These are phyloP conservation scores for Drosophila bifasciata DNA, from an alignment of 1,140 invertebrate species.

Conservation along the genomic window DNA sequence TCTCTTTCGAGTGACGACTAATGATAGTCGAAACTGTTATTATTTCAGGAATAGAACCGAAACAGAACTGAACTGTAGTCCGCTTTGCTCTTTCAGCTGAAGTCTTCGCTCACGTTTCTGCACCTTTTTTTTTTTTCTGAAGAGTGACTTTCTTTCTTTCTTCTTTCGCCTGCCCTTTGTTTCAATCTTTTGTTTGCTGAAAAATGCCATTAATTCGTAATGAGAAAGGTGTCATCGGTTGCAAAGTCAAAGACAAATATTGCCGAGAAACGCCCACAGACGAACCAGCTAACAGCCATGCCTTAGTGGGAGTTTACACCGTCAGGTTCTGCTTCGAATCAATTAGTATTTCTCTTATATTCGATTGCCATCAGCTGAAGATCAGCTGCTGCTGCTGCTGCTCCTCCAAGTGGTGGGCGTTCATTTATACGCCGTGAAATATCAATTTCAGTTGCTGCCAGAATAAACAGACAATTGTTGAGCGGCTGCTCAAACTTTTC, in stretches of 20 bases:
- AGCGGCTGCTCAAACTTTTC: not conserved
- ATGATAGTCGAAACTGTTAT: constrained; percentile 76
- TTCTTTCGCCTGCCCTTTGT: constrained; percentile 49
- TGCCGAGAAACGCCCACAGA: constrained; percentile 54
- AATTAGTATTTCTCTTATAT: constrained; percentile 67
- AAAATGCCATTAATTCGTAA: constrained; percentile 81
- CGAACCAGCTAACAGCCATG: not conserved
- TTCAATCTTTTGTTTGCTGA: constrained; percentile 33
- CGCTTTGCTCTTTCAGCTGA: constrained; percentile 38
- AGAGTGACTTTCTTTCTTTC: constrained; percentile 57
- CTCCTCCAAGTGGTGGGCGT: constrained; percentile 52
- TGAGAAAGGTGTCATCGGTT: constrained; percentile 78
- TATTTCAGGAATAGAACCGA: constrained; percentile 46
- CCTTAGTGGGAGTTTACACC: constrained; percentile 10
- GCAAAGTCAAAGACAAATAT: constrained; percentile 80
- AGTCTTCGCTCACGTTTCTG: constrained; percentile 40
- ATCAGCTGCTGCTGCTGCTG: constrained; percentile 66
- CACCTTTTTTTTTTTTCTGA: constrained; percentile 48
- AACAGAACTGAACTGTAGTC: too few species aligned
- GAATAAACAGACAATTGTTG: constrained; percentile 11
- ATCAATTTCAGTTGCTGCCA: constrained; percentile 16
- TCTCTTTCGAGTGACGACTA: constrained; percentile 54
- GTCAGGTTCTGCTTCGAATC: constrained; percentile 80
- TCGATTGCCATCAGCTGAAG: constrained; percentile 26
- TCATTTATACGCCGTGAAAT: constrained; percentile 27